Base-by-base conservation (phyloP, 37 sponge, comb jelly and placozoan genomes). In the Hormiphora californensis region DNA sequence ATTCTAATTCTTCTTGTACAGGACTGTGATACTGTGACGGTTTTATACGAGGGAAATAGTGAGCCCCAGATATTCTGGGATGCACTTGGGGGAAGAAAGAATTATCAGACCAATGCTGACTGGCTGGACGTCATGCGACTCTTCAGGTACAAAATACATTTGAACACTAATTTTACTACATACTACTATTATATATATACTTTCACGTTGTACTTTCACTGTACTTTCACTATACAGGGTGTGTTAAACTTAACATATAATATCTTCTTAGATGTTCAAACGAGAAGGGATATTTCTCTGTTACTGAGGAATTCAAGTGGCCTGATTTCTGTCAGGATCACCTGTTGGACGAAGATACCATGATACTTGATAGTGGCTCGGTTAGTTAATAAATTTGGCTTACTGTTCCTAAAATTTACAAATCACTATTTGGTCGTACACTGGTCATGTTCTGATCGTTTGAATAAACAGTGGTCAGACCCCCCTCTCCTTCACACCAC, bases 281-380 rank as follows among this genome's bases (percentile, higher is more conserved):
- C 73, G 95, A 95, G n/a, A 90, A 90, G 30, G 99, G 99, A 0
- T 98, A 86, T 85, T 98, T 98, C 90, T 85, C 91, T 17, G 91
- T 98, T 11, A 91, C 94, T 12, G 99, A 98, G 87, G n/a, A n/a
- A n/a, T n/a, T n/a, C n/a, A 90, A 91, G 43, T 89, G 90, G 57
- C 62, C 88, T 5, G 99, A 98, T 63, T 98, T 98, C 88, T 93
- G 95, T 90, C 99, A 98, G 91, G 95, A 89, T 62, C 94, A 94
- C 40, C 63, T 98, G 30, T 90, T 89, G 22, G 89, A 94, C 34
- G 95, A 98, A 62, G 99, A 98, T 89, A 95, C 92, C 23, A 94
- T 98, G 95, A 87, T 98, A 12, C 87, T 98, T 68, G 99, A 98
- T 61, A 92, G 55, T 37, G 99, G 99, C 1, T 54, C 85, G 28